Conservation (phyloP, 2,797 vertebrate genomes). For the Enteromius anoplus region DNA sequence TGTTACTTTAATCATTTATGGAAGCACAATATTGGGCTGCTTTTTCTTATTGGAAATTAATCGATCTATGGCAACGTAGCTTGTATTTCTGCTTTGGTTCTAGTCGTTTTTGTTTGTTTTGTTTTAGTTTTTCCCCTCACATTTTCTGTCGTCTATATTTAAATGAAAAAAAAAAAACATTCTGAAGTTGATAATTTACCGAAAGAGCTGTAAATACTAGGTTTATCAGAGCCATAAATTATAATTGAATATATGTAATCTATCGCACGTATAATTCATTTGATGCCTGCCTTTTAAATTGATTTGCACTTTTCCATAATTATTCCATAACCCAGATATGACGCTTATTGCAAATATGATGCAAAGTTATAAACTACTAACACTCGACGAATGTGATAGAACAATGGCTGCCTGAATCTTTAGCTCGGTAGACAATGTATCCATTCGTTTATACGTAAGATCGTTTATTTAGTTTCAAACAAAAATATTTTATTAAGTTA, state of each 20-base stretch:
- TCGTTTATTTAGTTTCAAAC: slow-evolving; percentile 13
- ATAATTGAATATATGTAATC: not conserved
- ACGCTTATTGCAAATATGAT: not conserved
- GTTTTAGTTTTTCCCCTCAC: not conserved
- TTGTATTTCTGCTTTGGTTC: not conserved
- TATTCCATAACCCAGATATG: not conserved
- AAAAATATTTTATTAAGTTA: not conserved
- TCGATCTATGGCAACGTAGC: not conserved
- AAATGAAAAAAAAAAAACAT: not conserved
- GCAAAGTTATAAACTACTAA: not conserved
- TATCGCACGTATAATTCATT: not conserved
- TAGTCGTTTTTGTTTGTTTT: not conserved
- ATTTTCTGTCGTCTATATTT: not conserved
- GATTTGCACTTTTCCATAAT: not conserved
- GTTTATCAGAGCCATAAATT: not conserved
- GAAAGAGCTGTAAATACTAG: not conserved
- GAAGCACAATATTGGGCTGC: not conserved
- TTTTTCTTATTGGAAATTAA: not conserved
- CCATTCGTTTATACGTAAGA: slow-evolving; percentile 24
- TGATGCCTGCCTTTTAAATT: not conserved
- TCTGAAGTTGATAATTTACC: not conserved
- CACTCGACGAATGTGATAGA: slow-evolving; percentile 1
- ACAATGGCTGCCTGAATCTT: not conserved
- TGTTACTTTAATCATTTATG: not conserved
- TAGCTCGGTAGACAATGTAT: slow-evolving; percentile 1